phyloP scores from a whole-genome alignment of 2,888 invertebrate species.

The Dasypogon diadema region DNA sequence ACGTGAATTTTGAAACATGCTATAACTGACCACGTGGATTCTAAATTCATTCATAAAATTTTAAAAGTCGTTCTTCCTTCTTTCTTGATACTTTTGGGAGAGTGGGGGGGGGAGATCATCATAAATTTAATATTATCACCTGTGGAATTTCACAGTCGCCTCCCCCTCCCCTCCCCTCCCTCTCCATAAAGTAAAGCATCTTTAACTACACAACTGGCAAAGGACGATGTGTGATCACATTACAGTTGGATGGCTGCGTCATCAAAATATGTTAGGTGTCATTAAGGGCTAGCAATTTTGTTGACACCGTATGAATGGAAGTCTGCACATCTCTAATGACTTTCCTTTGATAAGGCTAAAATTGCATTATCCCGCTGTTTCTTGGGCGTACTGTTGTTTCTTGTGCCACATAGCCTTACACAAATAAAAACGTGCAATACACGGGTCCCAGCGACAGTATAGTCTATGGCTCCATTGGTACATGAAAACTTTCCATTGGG shows the following conservation, averaged over 20 bases:
- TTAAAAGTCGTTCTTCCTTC: too few relatives aligned
- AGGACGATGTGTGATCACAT: too few relatives aligned
- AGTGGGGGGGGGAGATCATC: too few relatives aligned
- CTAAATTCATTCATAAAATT: too few relatives aligned
- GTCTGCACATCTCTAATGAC: constrained; percentile 44
- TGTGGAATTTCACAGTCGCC: too few relatives aligned
- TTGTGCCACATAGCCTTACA: not conserved
- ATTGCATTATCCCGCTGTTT: constrained; percentile 40
- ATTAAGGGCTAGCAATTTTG: constrained; percentile 25
- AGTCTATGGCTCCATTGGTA: constrained; percentile 1
- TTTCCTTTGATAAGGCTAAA: constrained; percentile 41
- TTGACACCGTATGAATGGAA: constrained; percentile 15
- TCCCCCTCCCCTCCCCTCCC: too few relatives aligned
- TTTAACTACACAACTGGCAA: too few relatives aligned
- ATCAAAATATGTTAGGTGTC: constrained; percentile 30
- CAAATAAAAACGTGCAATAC: not conserved
- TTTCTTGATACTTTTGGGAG: too few relatives aligned
- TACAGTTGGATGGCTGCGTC: not conserved
- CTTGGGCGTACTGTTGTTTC: constrained; percentile 2
- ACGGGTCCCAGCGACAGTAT: not conserved
- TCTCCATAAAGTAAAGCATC: too few relatives aligned
- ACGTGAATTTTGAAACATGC: too few relatives aligned
- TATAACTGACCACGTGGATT: too few relatives aligned
- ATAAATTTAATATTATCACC: too few relatives aligned
- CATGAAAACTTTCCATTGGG: constrained; percentile 24